Base-by-base conservation (phyloP, 2,797 vertebrate genomes). In the Parauchenoglanis punctatus region DNA sequence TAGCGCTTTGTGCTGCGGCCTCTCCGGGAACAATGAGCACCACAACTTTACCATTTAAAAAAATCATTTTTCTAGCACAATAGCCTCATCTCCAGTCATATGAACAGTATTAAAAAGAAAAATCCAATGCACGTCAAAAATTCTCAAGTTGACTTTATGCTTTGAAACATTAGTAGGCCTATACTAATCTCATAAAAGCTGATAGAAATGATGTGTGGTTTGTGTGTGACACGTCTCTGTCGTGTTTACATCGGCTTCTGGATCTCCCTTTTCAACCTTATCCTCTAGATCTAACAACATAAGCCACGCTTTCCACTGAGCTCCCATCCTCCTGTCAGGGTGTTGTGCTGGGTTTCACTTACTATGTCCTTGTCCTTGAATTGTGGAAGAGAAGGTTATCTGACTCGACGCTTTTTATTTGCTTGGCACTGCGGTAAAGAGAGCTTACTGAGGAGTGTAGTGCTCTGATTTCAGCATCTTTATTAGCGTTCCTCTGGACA, bases 1-100 rank as follows among this genome's bases (percentile, higher is more conserved):
- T 95, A 93, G 95, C 94, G 96, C 96, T 96, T 96, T 96, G 96
- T 96, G 95, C 94, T 95, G 94, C 94, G 93, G 94, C 94, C 93
- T 94, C 93, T 94, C 91, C 86, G 92, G 92, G 96, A 96, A 96
- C 96, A 96, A 96, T 96, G 95, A 93, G 91, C 92, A 93, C 89
- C 93, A 96, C 94, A 95, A 68, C n/a, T 67, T 83, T 35, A 83
- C 25, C 78, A 13, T 35, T 52, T 49, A 23, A 25, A 44, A 20
- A 20, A 35, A 54, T 44, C 11, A 25, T 81, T 15, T 54, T 28
- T 5, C 8, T 35, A 15, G 58, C 35, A 61, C 78, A 46, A 28
- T 25, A 49, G 40, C 61, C 17, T 28, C 44, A 5, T 28, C 0
- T 13, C 12, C 11, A 44, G 20, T 3, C 31, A 25, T 13, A 59